phyloP scores from a whole-genome alignment of 2,888 invertebrate species.

The Volucella zonaria region DNA sequence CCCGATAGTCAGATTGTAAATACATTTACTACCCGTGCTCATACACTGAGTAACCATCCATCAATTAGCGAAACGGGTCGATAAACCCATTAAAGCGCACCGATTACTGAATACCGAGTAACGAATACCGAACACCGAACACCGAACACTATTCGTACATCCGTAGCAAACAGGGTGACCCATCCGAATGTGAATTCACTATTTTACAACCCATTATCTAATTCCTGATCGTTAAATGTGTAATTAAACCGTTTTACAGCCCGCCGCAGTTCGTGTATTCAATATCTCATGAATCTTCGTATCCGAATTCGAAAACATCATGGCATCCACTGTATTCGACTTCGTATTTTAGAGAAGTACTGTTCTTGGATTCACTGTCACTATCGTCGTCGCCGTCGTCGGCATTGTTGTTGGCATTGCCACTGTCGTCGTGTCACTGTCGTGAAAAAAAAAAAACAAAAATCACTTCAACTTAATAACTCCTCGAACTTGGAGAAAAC shows the following conservation, averaged over 20 bases:
- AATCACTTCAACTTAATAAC: conserved; percentile 15
- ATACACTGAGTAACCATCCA: conserved; percentile 54
- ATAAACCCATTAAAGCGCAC: conserved; percentile 66
- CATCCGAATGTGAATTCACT: conserved; percentile 62
- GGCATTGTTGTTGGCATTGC: not conserved
- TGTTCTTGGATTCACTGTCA: conserved; percentile 14
- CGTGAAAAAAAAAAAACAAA: conserved; percentile 24
- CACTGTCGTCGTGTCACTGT: conserved; percentile 1
- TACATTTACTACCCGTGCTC: conserved; percentile 43
- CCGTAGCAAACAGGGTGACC: conserved; percentile 30
- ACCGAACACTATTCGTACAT: conserved; percentile 24
- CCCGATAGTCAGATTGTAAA: conserved; percentile 43
- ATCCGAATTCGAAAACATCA: conserved; percentile 32
- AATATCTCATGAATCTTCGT: conserved; percentile 64
- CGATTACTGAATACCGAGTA: not conserved
- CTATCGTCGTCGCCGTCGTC: not conserved
- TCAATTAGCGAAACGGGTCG: conserved; percentile 72
- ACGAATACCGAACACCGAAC: not conserved
- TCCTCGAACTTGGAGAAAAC: conserved; percentile 16
- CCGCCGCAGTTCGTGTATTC: conserved; percentile 33
- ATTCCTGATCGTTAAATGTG: conserved; percentile 72
- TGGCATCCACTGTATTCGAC: conserved; percentile 10
- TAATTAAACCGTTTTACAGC: conserved; percentile 71
- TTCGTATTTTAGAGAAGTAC: not conserved
- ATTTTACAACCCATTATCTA: conserved; percentile 73